A percentile compares a stretch with the other conserved stretches of the same genome.
These are phyloP conservation scores for Phrynocephalus vlangalii DNA, from an alignment of 2,797 vertebrate species.

Conservation along the genomic window DNA sequence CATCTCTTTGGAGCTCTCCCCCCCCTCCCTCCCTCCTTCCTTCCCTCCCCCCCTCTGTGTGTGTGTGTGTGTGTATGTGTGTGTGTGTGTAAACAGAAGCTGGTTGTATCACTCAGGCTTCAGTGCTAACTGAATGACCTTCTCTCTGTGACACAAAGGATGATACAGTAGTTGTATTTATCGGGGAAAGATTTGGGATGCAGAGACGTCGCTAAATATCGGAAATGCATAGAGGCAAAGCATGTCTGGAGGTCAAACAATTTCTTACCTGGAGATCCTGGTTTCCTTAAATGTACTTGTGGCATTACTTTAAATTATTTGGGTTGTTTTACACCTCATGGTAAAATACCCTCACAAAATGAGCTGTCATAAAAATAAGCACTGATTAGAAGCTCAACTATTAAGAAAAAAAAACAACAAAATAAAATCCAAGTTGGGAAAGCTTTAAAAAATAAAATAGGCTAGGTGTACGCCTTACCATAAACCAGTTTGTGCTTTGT, in stretches of 20 bases:
- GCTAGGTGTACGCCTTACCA: background rate
- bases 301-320: background rate
- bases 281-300: background rate
- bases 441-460: background rate
- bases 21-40: no score
- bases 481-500: background rate
- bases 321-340: background rate
- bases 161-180: background rate
- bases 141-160: constrained; percentile 26
- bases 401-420: background rate
- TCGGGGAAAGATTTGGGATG: constrained; percentile 2
- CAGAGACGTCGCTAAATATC: background rate
- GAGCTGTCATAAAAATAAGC: background rate
- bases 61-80: background rate
- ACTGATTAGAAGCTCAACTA: background rate
- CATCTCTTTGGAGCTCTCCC: constrained; percentile 25
- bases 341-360: background rate
- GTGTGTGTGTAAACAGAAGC: constrained; percentile 30
- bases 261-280: background rate
- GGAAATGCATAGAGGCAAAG: background rate
- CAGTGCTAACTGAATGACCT: constrained; percentile 31
- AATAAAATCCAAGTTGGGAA: background rate
- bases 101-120: constrained; percentile 17
- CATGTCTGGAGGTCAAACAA: background rate
- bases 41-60: no score